phyloP scores from a whole-genome alignment of 2,888 invertebrate genomes.

The Meganola albula region DNA sequence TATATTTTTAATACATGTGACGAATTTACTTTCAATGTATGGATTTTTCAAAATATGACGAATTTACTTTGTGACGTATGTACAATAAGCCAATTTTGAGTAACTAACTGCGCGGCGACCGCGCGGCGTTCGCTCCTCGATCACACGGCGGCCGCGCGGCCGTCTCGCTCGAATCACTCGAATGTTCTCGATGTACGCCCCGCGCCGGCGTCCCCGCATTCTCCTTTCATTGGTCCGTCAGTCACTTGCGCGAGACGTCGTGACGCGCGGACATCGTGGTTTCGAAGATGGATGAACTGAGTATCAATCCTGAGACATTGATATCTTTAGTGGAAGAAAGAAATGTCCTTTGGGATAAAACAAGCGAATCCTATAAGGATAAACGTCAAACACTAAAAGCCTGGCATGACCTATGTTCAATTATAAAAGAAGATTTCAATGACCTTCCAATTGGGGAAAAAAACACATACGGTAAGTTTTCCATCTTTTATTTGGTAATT shows the following conservation, averaged over 20 bases:
- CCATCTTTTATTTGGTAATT: conserved; percentile 5
- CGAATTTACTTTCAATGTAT: no score
- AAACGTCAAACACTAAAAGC: conserved; percentile 12
- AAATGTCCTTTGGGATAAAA: conserved; percentile 14
- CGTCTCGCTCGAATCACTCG: background rate
- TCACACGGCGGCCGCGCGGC: no score
- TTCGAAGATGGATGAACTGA: background rate
- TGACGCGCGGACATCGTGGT: background rate
- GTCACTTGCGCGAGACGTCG: conserved; percentile 9
- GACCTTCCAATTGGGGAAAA: conserved; percentile 11
- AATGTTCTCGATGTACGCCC: background rate
- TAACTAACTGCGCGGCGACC: no score
- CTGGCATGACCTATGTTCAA: conserved; percentile 7
- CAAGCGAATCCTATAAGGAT: conserved; percentile 9
- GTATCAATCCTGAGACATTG: conserved; percentile 11
- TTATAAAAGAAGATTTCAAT: conserved; percentile 10
- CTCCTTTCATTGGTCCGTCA: conserved; percentile 7
- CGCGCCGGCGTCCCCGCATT: conserved; percentile 5
- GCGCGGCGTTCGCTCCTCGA: no score
- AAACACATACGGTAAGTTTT: conserved; percentile 11
- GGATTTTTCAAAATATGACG: no score
- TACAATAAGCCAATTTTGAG: no score
- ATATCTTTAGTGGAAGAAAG: conserved; percentile 14
- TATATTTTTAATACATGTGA: no score
- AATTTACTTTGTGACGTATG: no score